These are phyloP conservation scores for Diachasmimorpha longicaudata DNA, from an alignment of 1,140 invertebrate genomes.

Conservation along the genomic window DNA sequence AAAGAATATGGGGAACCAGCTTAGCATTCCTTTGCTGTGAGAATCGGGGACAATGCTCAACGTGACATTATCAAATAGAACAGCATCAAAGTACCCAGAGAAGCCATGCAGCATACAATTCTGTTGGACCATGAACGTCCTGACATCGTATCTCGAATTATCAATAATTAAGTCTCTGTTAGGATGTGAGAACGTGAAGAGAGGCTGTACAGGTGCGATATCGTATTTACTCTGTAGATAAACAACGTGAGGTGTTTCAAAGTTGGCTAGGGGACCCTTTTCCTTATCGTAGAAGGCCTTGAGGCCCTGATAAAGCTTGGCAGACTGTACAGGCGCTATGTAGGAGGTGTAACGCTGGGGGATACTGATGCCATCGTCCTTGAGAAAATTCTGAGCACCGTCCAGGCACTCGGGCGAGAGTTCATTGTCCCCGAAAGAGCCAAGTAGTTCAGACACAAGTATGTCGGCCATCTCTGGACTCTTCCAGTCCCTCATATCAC, in stretches of 20 bases:
- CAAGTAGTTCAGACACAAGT: conserved; percentile 93
- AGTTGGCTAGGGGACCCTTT: conserved; percentile 68
- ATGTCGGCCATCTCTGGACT: conserved; percentile 91
- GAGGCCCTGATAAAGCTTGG: conserved; percentile 79
- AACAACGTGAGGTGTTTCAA: conserved; percentile 93
- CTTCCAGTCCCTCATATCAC: conserved; percentile 91
- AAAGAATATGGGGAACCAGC: conserved; percentile 97
- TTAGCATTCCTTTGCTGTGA: conserved; percentile 90
- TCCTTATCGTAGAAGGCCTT: conserved; percentile 65
- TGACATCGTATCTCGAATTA: conserved; percentile 76
- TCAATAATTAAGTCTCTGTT: conserved; percentile 70
- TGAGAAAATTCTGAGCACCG: conserved; percentile 88
- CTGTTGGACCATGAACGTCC: conserved; percentile 74
- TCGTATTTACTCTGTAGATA: conserved; percentile 89
- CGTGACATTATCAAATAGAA: conserved; percentile 82
- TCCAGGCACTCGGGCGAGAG: conserved; percentile 98
- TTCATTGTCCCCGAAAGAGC: conserved; percentile 99
- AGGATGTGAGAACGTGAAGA: conserved; percentile 93
- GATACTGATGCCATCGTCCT: conserved; percentile 91
- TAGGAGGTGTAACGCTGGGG: conserved; percentile 91
- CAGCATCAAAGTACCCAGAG: conserved; percentile 92
- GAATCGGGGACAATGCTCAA: conserved; percentile 90
- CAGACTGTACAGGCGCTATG: conserved; percentile 83
- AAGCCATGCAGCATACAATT: conserved; percentile 91
- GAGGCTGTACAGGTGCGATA: conserved; percentile 76